Base-by-base conservation (phyloP, 2,888 invertebrate genomes). In the Lymantria dispar region DNA sequence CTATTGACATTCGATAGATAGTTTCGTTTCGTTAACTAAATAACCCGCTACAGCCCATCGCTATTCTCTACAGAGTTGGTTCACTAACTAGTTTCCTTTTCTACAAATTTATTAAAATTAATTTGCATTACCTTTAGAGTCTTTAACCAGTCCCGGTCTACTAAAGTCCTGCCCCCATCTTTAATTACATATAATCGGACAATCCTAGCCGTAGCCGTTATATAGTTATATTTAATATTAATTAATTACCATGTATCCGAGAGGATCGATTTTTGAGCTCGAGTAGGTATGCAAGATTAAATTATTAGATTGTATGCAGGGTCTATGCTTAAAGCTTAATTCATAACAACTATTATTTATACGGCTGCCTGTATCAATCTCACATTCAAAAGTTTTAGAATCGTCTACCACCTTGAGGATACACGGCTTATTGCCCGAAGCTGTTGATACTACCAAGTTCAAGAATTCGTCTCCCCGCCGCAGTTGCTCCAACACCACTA, bases 91-190 rank as follows among this genome's bases (percentile, higher is more conserved):
- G 11, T 37, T n/a, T n/a, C 37, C n/a, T 37, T 3, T 12, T n/a
- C 38, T 12, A 12, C 7, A 7, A 38, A n/a, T 12, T 38, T 40
- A 36, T 38, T 15, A 8, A 52, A 10, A 7, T 48, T 53, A 8
- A 58, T 58, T 44, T 52, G 44, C 8, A 11, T 60, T 9, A 60
- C 45, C 0, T 62, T 56, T 43, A 63, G 43, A 15, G 47, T 39
- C 11, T 50, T 38, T 7, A 65, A 14, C 65, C 62, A 65, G 0
- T 45, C 48, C 8, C 65, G 31, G 3, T 57, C 62, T 14, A 60
- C 9, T 10, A 58, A 40, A 0, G 60, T 54, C 0, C 53, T 29
- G 5, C 47, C 50, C 0, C 60, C 62, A n/a, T 43, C 44, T 13
- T 46, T 48, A 30, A 62, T 62, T 1, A 60, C 36, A 43, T 52